These are phyloP conservation scores for Drosophila sechellia DNA, from an alignment of 1,140 invertebrate species.

Conservation along the genomic window DNA sequence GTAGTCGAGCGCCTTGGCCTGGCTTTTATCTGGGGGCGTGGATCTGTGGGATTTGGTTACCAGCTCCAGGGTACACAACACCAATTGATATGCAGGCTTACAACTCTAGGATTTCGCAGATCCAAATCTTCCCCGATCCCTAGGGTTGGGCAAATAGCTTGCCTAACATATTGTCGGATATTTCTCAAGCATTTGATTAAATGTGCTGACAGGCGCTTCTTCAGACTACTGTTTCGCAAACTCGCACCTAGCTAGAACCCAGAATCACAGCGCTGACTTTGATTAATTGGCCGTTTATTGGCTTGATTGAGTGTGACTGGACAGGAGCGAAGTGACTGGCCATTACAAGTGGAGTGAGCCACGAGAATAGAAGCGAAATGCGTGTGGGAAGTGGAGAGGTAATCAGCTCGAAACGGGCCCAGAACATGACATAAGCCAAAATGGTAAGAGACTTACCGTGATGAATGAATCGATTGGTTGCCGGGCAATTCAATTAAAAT, in stretches of 20 bases:
- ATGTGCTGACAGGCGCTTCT: conserved; percentile 42
- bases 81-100: conserved; percentile 65
- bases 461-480: conserved; percentile 32
- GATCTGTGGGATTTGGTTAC: conserved; percentile 37
- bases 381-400: conserved; percentile 51
- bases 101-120: conserved; percentile 43
- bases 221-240: conserved; percentile 14
- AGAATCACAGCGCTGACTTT: conserved; percentile 44
- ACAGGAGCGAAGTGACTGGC: background rate
- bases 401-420: conserved; percentile 44
- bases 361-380: conserved; percentile 10
- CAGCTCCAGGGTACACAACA: conserved; percentile 6
- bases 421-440: conserved; percentile 76
- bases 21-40: conserved; percentile 55
- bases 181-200: conserved; percentile 28
- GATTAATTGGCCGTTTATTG: conserved; percentile 75
- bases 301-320: conserved; percentile 49
- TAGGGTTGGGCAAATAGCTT: conserved; percentile 10
- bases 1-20: conserved; percentile 56
- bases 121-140: conserved; percentile 38
- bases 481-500: conserved; percentile 54
- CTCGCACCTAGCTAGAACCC: conserved; percentile 1
- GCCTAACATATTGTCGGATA: conserved; percentile 5
- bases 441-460: conserved; percentile 56
- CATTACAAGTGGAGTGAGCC: conserved; percentile 55